phyloP scores from a whole-genome alignment of 2,888 invertebrate genomes.

The Pristionchus mayeri region DNA sequence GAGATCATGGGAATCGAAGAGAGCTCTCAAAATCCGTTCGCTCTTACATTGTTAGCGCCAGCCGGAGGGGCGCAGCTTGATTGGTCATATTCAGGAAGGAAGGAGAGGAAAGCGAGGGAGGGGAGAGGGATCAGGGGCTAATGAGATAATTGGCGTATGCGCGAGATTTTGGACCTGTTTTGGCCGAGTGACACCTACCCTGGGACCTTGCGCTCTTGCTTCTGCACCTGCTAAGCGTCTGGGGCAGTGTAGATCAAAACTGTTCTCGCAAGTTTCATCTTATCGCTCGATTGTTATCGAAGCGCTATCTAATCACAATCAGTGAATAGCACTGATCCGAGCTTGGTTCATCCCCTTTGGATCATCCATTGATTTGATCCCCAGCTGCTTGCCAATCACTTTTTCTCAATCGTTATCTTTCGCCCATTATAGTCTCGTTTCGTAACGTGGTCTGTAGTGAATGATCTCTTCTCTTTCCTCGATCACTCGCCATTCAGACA shows the following conservation, averaged over 20 bases:
- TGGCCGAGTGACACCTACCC: neutral
- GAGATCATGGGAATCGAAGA: neutral
- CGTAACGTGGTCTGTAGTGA: no score
- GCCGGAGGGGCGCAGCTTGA: slow-evolving; percentile 31
- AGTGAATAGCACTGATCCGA: no score
- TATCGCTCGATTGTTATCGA: neutral
- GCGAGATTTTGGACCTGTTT: neutral
- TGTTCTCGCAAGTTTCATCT: neutral
- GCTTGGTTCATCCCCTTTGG: no score
- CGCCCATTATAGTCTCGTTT: neutral
- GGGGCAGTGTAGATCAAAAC: no score
- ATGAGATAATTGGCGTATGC: slow-evolving; percentile 26
- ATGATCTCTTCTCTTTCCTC: neutral
- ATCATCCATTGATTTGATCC: no score
- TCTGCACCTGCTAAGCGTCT: no score
- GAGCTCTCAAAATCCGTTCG: neutral
- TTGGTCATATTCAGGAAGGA: slow-evolving; percentile 25
- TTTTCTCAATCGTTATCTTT: neutral
- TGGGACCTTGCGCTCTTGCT: neutral
- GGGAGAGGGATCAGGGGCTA: neutral
- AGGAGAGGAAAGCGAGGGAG: neutral
- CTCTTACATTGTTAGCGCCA: neutral
- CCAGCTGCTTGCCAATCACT: neutral
- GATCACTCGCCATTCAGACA: neutral
- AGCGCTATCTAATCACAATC: neutral